These are phyloP conservation scores for Crossoptilon crossoptilon DNA, from an alignment of 2,797 vertebrate species.

Conservation along the genomic window DNA sequence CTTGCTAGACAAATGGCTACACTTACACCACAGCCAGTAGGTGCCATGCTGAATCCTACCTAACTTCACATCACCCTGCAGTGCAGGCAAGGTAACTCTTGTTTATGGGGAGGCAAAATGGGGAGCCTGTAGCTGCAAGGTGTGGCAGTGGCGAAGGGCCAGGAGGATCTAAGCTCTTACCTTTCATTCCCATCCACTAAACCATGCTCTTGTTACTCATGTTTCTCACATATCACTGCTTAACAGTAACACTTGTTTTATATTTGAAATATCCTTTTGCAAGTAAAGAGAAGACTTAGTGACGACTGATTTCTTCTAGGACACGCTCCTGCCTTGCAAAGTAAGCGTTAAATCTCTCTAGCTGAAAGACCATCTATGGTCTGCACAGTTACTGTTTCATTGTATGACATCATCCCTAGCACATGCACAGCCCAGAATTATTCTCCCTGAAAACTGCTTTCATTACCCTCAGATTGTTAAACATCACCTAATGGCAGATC, in stretches of 20 bases:
- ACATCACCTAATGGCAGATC: slow-evolving; percentile 41
- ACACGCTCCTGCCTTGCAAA: neutral
- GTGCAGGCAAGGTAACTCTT: neutral
- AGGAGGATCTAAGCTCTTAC: neutral
- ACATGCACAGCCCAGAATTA: neutral
- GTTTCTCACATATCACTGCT: neutral
- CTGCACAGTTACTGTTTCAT: slow-evolving; percentile 8
- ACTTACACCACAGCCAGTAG: neutral
- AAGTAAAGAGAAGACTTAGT: neutral
- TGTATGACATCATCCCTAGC: slow-evolving; percentile 29
- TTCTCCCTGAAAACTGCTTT: slow-evolving; percentile 50
- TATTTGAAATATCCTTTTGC: neutral
- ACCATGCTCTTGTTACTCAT: neutral
- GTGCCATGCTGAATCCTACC: neutral
- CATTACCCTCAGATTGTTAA: slow-evolving; percentile 43
- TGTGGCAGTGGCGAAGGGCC: neutral
- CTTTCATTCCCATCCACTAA: neutral
- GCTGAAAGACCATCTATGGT: slow-evolving; percentile 16
- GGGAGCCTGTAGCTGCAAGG: neutral
- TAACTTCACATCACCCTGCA: neutral
- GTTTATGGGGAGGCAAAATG: neutral
- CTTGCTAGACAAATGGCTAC: neutral
- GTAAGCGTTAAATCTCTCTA: neutral
- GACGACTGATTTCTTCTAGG: neutral
- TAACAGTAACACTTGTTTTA: neutral